phyloP scores from a whole-genome alignment of 2,113 vertebrate genomes.

The Morone chrysops region DNA sequence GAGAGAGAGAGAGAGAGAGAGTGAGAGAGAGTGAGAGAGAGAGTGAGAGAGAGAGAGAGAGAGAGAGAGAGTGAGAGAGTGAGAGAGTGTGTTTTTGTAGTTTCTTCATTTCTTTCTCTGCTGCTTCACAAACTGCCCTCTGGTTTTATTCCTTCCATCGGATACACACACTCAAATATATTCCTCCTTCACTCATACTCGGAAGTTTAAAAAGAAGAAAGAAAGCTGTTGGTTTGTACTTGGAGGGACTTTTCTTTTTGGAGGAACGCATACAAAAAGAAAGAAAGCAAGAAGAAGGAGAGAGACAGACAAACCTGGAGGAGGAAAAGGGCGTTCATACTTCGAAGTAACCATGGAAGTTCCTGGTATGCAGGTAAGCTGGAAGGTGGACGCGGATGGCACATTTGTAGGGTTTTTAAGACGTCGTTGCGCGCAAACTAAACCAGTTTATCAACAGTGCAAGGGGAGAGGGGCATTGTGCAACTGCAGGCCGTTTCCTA shows the following conservation, averaged over 20 bases:
- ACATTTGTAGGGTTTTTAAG: not conserved
- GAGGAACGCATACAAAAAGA: too few relatives aligned
- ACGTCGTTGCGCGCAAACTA: not conserved
- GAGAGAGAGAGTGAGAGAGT: too few relatives aligned
- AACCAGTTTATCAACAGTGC: not conserved
- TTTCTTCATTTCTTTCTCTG: conserved; percentile 22
- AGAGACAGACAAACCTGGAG: conserved; percentile 46
- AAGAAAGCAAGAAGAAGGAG: not conserved
- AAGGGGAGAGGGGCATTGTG: not conserved
- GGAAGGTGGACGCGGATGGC: conserved; percentile 53
- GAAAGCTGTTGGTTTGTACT: too few relatives aligned
- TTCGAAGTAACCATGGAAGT: conserved; percentile 77
- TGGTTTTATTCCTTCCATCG: not conserved
- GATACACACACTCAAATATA: not conserved
- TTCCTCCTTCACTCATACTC: not conserved
- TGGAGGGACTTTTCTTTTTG: too few relatives aligned
- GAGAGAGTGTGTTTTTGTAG: not conserved
- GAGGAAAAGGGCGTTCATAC: conserved; percentile 69
- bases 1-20: too few relatives aligned
- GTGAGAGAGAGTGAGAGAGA: too few relatives aligned
- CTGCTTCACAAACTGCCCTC: not conserved
- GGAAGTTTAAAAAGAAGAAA: not conserved
- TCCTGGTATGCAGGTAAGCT: conserved; percentile 81
- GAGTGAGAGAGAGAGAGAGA: too few relatives aligned
- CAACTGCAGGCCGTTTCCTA: conserved; percentile 4